phyloP scores from a whole-genome alignment of 2,797 vertebrate species.

The Hemibagrus guttatus region DNA sequence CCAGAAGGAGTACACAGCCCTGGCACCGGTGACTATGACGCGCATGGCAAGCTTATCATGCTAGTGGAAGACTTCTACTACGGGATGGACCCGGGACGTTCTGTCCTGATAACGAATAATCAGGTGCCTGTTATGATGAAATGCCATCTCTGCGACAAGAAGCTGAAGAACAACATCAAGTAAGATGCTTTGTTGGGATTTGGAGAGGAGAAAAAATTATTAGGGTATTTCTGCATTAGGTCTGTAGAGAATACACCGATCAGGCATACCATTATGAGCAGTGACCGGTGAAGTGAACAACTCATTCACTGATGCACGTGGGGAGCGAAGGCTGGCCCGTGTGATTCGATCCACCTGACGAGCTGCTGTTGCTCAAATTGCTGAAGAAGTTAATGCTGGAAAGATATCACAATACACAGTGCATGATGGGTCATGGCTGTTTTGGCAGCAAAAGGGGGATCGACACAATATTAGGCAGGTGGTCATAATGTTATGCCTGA shows the following conservation, averaged over 20 bases:
- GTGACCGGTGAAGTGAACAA: too few relatives aligned
- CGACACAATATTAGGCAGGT: too few relatives aligned
- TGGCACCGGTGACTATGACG: conserved; percentile 55
- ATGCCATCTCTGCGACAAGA: conserved; percentile 82
- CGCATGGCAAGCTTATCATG: conserved; percentile 87
- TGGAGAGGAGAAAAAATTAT: not conserved
- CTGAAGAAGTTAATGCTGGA: too few relatives aligned
- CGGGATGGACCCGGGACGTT: conserved; percentile 74
- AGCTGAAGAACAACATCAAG: conserved; percentile 85
- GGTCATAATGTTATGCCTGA: too few relatives aligned
- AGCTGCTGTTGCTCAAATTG: too few relatives aligned
- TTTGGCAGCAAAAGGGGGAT: too few relatives aligned
- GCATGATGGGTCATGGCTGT: too few relatives aligned
- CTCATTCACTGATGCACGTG: too few relatives aligned
- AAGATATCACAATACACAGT: too few relatives aligned
- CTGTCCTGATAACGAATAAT: conserved; percentile 38
- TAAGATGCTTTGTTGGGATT: conserved; percentile 62
- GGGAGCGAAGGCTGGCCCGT: too few relatives aligned
- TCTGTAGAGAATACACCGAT: not conserved
- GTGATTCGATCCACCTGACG: too few relatives aligned
- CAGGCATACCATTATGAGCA: too few relatives aligned
- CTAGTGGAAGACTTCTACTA: conserved; percentile 95
- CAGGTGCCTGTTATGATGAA: conserved; percentile 68
- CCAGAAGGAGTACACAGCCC: conserved; percentile 40
- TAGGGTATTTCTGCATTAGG: not conserved